Base-by-base conservation (phyloP, 1,140 invertebrate genomes). In the Zaprionus capensis region DNA sequence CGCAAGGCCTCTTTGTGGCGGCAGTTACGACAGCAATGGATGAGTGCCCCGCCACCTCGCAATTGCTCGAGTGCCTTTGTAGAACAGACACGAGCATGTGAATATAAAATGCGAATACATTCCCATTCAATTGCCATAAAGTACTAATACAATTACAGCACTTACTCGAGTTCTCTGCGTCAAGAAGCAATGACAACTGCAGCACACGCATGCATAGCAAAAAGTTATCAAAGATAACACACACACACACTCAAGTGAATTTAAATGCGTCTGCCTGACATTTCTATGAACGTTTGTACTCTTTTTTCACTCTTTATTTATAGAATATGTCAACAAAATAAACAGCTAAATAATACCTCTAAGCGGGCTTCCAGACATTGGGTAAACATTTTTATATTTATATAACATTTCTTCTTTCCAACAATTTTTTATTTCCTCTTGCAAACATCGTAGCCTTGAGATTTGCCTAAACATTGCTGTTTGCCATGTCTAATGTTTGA, bases 1-100 rank as follows among this genome's bases (percentile, higher is more conserved):
- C 59, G 5, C 0, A 12, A 51, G 69, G 68, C 76, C 73, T 68
- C 76, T 80, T 82, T 65, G 46, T 51, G 46, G 46, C 46, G 17
- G 46, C 17, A 20, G 46, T 24, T 51, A 24, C 46, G 20, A 51
- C 46, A 20, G 51, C 55, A 66, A 15, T 55, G 51, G 28, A 14
- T 62, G 31, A 31, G 7, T 11, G 31, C 31, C 31, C 31, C 7
- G 28, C 28, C 28, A 31, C 28, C 15, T 22, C 14, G 24, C 61
- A 12, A 49, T 41, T 53, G 57, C 6, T 57, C 11, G 38, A 28
- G 66, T 75, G 38, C 12, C 14, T 57, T 38, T 51, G 20, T 61
- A 31, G 22, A 51, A 20, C n/a, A 53, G 11, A 38, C 49, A 44
- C 53, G n/a, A 17, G 41, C 9, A 17, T 46, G 7, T 46, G 41